Conservation (phyloP, 1,140 invertebrate species). For the Drosophila kikkawai region DNA sequence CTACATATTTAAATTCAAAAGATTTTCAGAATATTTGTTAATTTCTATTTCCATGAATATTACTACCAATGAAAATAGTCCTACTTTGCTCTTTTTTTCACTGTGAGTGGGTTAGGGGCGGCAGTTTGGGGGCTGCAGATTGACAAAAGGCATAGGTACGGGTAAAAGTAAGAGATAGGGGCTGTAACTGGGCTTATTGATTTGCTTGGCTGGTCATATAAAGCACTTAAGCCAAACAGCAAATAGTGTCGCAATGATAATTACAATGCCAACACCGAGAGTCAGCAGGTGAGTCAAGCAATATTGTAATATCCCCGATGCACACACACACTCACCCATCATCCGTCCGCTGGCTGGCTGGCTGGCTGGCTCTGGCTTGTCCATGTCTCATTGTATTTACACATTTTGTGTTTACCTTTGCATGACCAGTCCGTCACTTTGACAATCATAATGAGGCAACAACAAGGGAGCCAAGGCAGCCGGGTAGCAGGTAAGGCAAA, state of each 20-base stretch:
- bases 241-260: slow-evolving; percentile 82
- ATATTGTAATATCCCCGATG: slow-evolving; percentile 37
- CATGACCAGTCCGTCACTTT: slow-evolving; percentile 82
- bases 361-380: slow-evolving; percentile 16
- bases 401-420: slow-evolving; percentile 81
- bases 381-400: slow-evolving; percentile 75
- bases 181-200: slow-evolving; percentile 59
- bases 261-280: slow-evolving; percentile 71
- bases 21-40: background rate
- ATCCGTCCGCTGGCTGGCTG: background rate
- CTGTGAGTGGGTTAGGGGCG: background rate
- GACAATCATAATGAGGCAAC: slow-evolving; percentile 81
- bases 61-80: too few species aligned
- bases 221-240: slow-evolving; percentile 77
- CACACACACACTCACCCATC: slow-evolving; percentile 15
- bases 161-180: slow-evolving; percentile 13
- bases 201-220: slow-evolving; percentile 52
- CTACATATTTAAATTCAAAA: too few species aligned
- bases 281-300: slow-evolving; percentile 42
- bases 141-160: background rate
- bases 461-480: slow-evolving; percentile 46
- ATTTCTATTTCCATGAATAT: background rate
- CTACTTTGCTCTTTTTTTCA: too few species aligned
- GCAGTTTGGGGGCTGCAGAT: background rate
- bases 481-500: slow-evolving; percentile 27